Percentiles rank a stretch among this genome's conserved stretches.
These are phyloP conservation scores for Margaritifera margaritifera DNA, from an alignment of 2,888 invertebrate species.

Conservation along the genomic window DNA sequence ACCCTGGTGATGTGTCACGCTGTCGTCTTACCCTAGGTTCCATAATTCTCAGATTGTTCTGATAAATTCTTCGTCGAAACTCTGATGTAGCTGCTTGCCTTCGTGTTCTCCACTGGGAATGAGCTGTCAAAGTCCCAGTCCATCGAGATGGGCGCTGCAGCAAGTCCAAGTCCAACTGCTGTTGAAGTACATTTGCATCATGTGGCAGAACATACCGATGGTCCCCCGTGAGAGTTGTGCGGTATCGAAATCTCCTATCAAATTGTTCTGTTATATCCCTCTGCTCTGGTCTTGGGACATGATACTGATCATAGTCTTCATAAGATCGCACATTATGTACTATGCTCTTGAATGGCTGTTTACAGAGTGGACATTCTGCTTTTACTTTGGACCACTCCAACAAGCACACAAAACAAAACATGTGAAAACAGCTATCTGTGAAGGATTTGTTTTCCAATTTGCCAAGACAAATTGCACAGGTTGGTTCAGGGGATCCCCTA, in stretches of 20 bases:
- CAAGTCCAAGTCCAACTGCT: constrained; percentile 37
- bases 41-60: constrained; percentile 83
- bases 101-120: constrained; percentile 25
- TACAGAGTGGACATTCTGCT: constrained; percentile 86
- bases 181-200: constrained; percentile 7
- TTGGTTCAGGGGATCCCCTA: constrained; percentile 70
- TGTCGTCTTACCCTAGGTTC: constrained; percentile 34
- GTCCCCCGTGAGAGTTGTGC: constrained; percentile 68
- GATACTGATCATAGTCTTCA: constrained; percentile 90
- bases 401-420: constrained; percentile 94
- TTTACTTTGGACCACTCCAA: constrained; percentile 96
- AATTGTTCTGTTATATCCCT: constrained; percentile 14
- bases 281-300: constrained; percentile 49
- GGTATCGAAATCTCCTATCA: constrained; percentile 67
- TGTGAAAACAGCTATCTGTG: constrained; percentile 93
- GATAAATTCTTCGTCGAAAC: constrained; percentile 82
- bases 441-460: constrained; percentile 90
- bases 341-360: constrained; percentile 91
- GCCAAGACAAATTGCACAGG: constrained; percentile 94
- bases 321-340: constrained; percentile 92
- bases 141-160: constrained; percentile 42
- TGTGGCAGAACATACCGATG: constrained; percentile 38
- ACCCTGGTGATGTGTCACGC: constrained; percentile 63
- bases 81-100: constrained; percentile 54
- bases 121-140: constrained; percentile 20